These are phyloP conservation scores for Criorhina ranunculi DNA, from an alignment of 2,888 invertebrate species.

Conservation along the genomic window DNA sequence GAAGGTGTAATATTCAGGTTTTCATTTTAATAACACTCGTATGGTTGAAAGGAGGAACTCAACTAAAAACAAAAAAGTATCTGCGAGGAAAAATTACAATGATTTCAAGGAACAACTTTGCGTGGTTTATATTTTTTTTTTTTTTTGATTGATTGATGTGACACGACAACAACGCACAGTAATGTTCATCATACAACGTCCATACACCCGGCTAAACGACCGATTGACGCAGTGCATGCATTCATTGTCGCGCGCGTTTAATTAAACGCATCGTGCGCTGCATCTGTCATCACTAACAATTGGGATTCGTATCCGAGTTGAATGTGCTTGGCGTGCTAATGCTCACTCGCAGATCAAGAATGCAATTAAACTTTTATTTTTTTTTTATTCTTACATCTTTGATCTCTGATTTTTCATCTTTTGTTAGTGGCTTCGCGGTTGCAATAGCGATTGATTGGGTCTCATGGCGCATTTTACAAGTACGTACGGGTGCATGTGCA, in stretches of 20 bases:
- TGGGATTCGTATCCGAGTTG: slow-evolving; percentile 72
- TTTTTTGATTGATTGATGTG: slow-evolving; percentile 71
- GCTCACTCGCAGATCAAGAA: slow-evolving; percentile 68
- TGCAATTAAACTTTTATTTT: slow-evolving; percentile 62
- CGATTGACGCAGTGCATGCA: slow-evolving; percentile 52
- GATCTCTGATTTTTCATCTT: slow-evolving; percentile 60
- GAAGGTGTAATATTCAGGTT: slow-evolving; percentile 59
- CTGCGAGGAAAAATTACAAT: slow-evolving; percentile 27
- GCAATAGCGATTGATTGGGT: slow-evolving; percentile 45
- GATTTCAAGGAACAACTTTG: slow-evolving; percentile 58
- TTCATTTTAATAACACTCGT: slow-evolving; percentile 6
- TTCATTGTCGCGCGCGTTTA: slow-evolving; percentile 70
- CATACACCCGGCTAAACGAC: not conserved
- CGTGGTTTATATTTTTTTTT: slow-evolving; percentile 15
- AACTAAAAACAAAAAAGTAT: slow-evolving; percentile 8
- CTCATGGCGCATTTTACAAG: slow-evolving; percentile 24
- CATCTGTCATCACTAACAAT: slow-evolving; percentile 56
- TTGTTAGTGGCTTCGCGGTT: slow-evolving; percentile 49
- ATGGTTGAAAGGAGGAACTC: slow-evolving; percentile 10
- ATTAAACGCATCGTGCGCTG: slow-evolving; percentile 64
- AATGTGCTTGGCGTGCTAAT: slow-evolving; percentile 72
- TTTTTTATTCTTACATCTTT: slow-evolving; percentile 35
- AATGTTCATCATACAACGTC: slow-evolving; percentile 46
- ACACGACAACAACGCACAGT: slow-evolving; percentile 47
- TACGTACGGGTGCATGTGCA: slow-evolving; percentile 9